A percentile compares a stretch with the other conserved stretches of the same genome.
Evolutionary conservation across 2,888 invertebrate genomes (phyloP).

Genomic region (Brachyopa scutellaris): DNA sequence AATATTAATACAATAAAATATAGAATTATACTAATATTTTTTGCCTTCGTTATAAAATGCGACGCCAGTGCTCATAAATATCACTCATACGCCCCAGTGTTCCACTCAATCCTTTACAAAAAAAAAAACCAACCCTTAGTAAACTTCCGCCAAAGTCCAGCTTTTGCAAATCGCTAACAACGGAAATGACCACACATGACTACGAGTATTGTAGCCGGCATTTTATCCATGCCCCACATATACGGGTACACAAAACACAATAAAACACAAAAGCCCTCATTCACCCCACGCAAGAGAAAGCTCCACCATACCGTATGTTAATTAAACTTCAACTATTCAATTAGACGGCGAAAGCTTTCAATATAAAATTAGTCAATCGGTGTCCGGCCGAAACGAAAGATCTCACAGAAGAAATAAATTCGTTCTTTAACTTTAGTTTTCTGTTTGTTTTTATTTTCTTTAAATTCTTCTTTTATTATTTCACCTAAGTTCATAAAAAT

Average conservation of each 20-base stretch:
- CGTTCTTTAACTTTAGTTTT: conserved; percentile 68
- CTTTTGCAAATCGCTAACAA: background rate
- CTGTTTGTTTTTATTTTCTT: conserved; percentile 37
- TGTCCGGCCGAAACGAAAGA: conserved; percentile 82
- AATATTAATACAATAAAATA: no score
- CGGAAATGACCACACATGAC: background rate
- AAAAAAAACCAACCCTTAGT: conserved; percentile 1
- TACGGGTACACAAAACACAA: conserved; percentile 1
- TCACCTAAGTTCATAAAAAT: conserved; percentile 22
- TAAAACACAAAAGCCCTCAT: conserved; percentile 5
- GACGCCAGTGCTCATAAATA: no score
- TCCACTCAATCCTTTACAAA: background rate
- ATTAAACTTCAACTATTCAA: conserved; percentile 61
- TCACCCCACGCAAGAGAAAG: conserved; percentile 51
- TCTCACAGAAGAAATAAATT: conserved; percentile 75
- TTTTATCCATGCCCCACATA: conserved; percentile 6
- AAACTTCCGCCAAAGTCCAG: conserved; percentile 4
- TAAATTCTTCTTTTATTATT: conserved; percentile 27
- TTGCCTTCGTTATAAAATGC: no score
- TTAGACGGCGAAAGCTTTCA: conserved; percentile 74
- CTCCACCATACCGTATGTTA: conserved; percentile 20
- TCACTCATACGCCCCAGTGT: conserved; percentile 48
- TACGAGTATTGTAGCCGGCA: conserved; percentile 57
- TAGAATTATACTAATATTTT: no score
- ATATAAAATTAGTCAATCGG: conserved; percentile 81